phyloP scores from a whole-genome alignment of 2,888 invertebrate species.

The Eurytoma californica region DNA sequence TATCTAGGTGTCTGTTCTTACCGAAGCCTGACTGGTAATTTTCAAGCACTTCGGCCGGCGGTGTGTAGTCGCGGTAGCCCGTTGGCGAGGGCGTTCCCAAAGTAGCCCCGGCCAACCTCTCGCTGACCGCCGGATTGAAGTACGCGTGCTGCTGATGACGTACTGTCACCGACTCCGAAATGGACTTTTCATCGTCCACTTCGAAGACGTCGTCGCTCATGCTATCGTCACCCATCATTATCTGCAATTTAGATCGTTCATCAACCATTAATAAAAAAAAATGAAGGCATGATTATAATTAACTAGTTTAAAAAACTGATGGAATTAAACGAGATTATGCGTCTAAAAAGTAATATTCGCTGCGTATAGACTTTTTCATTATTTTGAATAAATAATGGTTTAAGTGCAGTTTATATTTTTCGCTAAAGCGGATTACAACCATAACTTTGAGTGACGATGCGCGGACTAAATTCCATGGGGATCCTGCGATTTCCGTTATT shows the following conservation, averaged over 20 bases:
- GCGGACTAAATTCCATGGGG: too few relatives aligned
- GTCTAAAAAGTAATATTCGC: too few relatives aligned
- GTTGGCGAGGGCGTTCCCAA: conserved; percentile 82
- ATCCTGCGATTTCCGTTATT: too few relatives aligned
- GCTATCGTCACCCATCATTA: conserved; percentile 83
- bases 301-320: too few relatives aligned
- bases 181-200: conserved; percentile 75
- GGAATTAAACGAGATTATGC: too few relatives aligned
- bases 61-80: conserved; percentile 87
- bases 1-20: conserved; percentile 15
- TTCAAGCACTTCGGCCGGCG: conserved; percentile 81
- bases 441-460: too few relatives aligned
- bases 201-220: conserved; percentile 92
- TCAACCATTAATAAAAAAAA: neutral
- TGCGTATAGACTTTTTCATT: too few relatives aligned
- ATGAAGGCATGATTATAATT: neutral
- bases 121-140: neutral
- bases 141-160: conserved; percentile 15
- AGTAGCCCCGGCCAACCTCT: neutral
- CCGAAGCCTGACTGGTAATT: conserved; percentile 62
- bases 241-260: conserved; percentile 68
- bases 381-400: too few relatives aligned
- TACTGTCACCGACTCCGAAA: conserved; percentile 38
- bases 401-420: too few relatives aligned
- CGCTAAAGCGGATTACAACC: too few relatives aligned